phyloP scores from a whole-genome alignment of 2,113 vertebrate species.

The Muntiacus reevesi region DNA sequence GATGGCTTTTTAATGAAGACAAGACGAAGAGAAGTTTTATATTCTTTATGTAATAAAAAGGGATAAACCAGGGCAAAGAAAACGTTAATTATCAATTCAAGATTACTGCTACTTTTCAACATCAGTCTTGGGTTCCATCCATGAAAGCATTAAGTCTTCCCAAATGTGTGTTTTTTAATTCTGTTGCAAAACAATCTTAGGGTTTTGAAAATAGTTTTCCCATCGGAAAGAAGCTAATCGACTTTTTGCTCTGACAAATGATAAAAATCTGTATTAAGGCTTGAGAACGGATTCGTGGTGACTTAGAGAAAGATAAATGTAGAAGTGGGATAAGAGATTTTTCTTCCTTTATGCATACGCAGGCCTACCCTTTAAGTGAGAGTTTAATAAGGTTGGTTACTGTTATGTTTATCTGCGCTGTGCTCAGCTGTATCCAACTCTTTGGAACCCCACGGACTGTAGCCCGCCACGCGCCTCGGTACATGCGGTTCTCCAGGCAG shows the following conservation, averaged over 20 bases:
- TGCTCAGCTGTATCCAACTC: not conserved
- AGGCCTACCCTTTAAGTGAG: not conserved
- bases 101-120: not conserved
- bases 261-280: not conserved
- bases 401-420: not conserved
- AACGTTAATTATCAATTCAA: not conserved
- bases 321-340: not conserved
- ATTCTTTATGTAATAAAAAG: not conserved
- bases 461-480: not conserved
- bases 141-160: not conserved
- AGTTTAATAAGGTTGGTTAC: not conserved
- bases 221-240: not conserved
- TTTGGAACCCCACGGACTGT: not conserved
- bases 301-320: rapidly evolving
- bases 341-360: not conserved
- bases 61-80: not conserved
- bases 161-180: not conserved
- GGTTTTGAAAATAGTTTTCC: not conserved
- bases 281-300: not conserved
- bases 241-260: not conserved
- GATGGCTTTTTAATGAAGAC: not conserved
- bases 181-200: not conserved
- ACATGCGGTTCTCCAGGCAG: not conserved
- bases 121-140: not conserved
- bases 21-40: not conserved